Base-by-base conservation (phyloP, 2,888 invertebrate genomes). In the Drosophila trichaetosa region DNA sequence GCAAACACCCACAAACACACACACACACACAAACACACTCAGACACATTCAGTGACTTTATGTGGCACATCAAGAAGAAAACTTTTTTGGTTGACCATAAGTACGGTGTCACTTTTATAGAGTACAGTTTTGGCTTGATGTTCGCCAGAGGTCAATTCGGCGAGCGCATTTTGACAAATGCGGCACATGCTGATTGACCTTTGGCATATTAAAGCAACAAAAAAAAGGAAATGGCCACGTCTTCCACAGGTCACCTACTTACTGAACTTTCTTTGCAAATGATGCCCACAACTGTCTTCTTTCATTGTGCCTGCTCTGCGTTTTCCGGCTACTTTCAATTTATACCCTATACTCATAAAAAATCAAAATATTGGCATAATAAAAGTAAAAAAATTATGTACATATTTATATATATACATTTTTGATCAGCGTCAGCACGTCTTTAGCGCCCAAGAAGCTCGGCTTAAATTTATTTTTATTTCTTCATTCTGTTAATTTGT, bases 31-130 rank as follows among this genome's bases (percentile, higher is more conserved):
- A 56, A 7, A 48, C 5, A 29, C 29, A 48, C 33, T 18, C 5
- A 56, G 10, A 27, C 13, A 59, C 16, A 42, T 16, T 29, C 21
- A 40, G 27, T 10, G 42, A 67, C 49, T 70, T 70, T 61, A 53
- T 64, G 56, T 72, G 54, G 56, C 59, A 76, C 80, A 80, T 62
- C 80, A 76, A 62, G 40, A 59, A 60, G 58, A 69, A 87, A 84
- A 89, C 69, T 84, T 84, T 88, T 74, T 66, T 81, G 84, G 81
- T 83, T 81, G 73, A 75, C 73, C 78, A 56, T 72, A 77, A 77
- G 68, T 62, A 69, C 54, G 74, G 60, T 59, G 65, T 64, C 68
- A 68, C 59, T 62, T 81, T 77, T 73, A 87, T 83, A 52, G 42
- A 83, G 82, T 71, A 80, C 75, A 77, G 68, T 66, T 59, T 57